These are phyloP conservation scores for Coccyzus lansbergi DNA, from an alignment of 2,797 vertebrate species.

Conservation along the genomic window DNA sequence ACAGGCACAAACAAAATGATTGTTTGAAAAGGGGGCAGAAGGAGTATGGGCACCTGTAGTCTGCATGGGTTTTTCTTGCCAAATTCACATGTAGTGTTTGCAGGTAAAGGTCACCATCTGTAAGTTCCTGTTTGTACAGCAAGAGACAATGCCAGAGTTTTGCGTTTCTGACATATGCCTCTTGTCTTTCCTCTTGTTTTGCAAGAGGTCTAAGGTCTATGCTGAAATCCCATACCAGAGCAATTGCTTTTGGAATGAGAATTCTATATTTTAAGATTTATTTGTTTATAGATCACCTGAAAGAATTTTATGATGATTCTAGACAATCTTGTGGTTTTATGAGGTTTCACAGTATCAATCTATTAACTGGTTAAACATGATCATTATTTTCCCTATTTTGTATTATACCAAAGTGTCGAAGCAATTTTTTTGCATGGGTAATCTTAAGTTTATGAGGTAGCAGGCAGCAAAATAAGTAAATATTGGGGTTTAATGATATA, in stretches of 20 bases:
- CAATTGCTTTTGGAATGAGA: neutral
- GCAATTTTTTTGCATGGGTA: neutral
- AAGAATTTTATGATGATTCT: neutral
- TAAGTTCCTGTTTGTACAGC: neutral
- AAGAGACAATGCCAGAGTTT: neutral
- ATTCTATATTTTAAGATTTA: neutral
- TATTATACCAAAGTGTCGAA: neutral
- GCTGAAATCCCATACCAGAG: neutral
- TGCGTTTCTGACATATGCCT: neutral
- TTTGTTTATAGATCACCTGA: neutral
- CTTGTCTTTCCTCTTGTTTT: neutral
- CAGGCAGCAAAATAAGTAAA: neutral
- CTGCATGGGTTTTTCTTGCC: neutral
- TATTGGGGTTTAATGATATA: neutral
- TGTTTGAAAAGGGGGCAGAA: neutral
- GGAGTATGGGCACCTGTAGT: neutral
- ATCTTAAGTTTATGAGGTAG: neutral
- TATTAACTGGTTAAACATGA: neutral
- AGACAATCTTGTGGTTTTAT: neutral
- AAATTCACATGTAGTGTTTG: neutral
- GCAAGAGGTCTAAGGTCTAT: neutral
- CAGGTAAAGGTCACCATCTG: neutral
- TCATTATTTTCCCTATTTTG: neutral
- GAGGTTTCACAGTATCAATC: rapidly evolving
- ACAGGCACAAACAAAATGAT: neutral